These are phyloP conservation scores for Graphium colonna DNA, from an alignment of 2,888 invertebrate genomes.

Conservation along the genomic window DNA sequence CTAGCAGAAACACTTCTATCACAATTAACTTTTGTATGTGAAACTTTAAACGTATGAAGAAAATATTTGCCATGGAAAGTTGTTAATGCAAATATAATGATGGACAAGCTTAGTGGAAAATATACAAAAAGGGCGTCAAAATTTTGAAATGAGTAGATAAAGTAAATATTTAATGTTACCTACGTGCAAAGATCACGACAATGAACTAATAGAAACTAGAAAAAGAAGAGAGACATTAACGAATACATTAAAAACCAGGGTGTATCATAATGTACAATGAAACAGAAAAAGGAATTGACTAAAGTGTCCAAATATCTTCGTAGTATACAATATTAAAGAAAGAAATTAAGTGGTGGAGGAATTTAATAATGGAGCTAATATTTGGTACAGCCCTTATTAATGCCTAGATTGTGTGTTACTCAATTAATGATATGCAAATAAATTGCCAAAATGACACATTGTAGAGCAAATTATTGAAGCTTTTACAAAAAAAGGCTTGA, in stretches of 20 bases:
- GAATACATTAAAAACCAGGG: conserved; percentile 31
- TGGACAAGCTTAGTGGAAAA: too few species aligned
- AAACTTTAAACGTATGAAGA: too few species aligned
- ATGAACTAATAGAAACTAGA: too few species aligned
- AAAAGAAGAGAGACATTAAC: conserved; percentile 10
- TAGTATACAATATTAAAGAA: conserved; percentile 33
- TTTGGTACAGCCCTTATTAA: conserved; percentile 34
- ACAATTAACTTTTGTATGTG: conserved; percentile 21
- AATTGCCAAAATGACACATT: conserved; percentile 17
- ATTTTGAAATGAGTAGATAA: too few species aligned
- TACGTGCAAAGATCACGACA: too few species aligned
- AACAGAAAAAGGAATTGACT: conserved; percentile 34
- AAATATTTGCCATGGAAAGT: too few species aligned
- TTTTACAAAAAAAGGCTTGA: conserved; percentile 22
- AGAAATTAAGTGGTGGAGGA: conserved; percentile 16
- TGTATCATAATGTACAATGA: conserved; percentile 33
- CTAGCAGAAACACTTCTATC: conserved; percentile 20
- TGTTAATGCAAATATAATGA: too few species aligned
- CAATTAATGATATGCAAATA: conserved; percentile 26
- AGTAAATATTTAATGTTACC: too few species aligned
- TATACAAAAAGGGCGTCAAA: too few species aligned
- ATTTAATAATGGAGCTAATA: conserved; percentile 33
- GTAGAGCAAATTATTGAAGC: conserved; percentile 28
- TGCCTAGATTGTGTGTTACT: conserved; percentile 33
- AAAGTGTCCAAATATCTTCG: conserved; percentile 28